phyloP scores from a whole-genome alignment of 1,140 invertebrate genomes.

The Saccostrea cuccullata region DNA sequence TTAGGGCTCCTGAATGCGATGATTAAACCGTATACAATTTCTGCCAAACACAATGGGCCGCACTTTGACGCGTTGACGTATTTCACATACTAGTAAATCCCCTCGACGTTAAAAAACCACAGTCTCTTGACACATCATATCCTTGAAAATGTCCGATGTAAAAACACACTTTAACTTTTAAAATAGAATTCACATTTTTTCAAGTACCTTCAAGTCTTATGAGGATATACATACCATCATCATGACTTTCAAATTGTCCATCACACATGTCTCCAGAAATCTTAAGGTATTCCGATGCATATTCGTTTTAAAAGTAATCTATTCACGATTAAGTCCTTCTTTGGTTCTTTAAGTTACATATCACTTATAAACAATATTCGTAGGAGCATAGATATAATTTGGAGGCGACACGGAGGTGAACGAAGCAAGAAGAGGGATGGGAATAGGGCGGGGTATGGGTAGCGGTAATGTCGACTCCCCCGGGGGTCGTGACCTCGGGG shows the following conservation, averaged over 20 bases:
- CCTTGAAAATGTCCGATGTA: background rate
- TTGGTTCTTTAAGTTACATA: too few relatives aligned
- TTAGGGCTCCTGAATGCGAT: background rate
- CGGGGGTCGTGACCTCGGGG: background rate
- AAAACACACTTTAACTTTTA: too few relatives aligned
- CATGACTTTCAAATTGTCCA: too few relatives aligned
- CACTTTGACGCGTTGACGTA: background rate
- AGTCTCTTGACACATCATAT: background rate
- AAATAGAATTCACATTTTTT: too few relatives aligned
- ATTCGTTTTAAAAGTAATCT: background rate
- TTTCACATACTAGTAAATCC: background rate
- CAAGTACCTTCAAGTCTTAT: too few relatives aligned
- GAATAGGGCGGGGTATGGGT: background rate
- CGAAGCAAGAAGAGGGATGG: background rate
- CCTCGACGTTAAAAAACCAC: background rate
- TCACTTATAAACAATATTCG: background rate
- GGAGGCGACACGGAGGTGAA: background rate
- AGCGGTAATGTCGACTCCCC: background rate
- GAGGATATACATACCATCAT: too few relatives aligned
- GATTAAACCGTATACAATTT: background rate
- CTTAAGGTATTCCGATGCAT: background rate
- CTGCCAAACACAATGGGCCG: background rate
- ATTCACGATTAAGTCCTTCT: too few relatives aligned
- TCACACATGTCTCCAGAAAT: too few relatives aligned
- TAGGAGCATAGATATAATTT: conserved; percentile 10